Evolutionary conservation across 1,140 invertebrate species (phyloP), one percentile per base, ranked within the genome.

Genomic region (Conus ventricosus): DNA sequence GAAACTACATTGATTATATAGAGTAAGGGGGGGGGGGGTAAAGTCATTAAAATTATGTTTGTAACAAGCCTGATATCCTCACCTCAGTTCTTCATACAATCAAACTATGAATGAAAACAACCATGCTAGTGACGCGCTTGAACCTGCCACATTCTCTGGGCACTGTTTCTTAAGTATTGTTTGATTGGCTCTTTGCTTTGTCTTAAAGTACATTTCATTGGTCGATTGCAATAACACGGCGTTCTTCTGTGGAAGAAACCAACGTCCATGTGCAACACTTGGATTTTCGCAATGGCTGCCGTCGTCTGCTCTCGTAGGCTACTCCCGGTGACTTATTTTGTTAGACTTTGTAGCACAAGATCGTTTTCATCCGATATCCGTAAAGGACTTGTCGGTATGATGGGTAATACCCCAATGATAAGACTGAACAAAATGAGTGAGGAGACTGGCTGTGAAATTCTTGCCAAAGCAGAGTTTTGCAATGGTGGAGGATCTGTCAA

Each of bases 401-500:
- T 94, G 13, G 94, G 94, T 85, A 94, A 94, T 89, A 95, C 95
- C 20, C 95, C 95, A n/a, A 84, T 95, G 23, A 92, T 95, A 5
- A 91, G 94, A 83, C 88, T 95, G 20, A 93, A 95, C 81, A 94
- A 93, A 90, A 89, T 95, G 25, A 95, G 95, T 90, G 90, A 95
- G 88, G 95, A 95, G 92, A 95, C 94, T 90, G 95, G 94, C 57
- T 95, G 95, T 92, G 93, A 95, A 78, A 95, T 95, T 80, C 90
- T 95, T 17, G 95, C 93, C 7, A 95, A 95, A 84, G 95, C 93
- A 23, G 95, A 95, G 89, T 95, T 95, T 89, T 93, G 94, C 88
- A 95, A 95, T 91, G 95, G 94, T 20, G 95, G 95, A 76, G 95
- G 95, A 2, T 95, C 95, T 10, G 94, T 95, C 0, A 95, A 95